These are phyloP conservation scores for Strix occidentalis DNA, from an alignment of 2,797 vertebrate species.

Conservation along the genomic window DNA sequence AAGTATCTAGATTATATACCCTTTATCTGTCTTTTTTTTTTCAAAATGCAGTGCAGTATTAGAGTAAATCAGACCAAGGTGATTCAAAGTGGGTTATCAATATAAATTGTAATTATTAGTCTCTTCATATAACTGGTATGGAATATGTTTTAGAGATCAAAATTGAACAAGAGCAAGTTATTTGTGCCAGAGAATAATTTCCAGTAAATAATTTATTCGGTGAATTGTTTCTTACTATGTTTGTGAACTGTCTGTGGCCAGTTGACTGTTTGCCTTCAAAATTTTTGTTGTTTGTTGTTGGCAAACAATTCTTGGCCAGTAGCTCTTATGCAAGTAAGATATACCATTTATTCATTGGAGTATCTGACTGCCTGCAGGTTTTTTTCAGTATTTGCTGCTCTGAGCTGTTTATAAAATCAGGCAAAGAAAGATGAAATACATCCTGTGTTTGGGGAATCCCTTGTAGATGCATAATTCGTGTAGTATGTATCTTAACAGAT, in stretches of 20 bases:
- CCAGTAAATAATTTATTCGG: neutral
- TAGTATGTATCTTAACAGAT: neutral
- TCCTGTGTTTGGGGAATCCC: neutral
- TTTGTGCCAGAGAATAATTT: neutral
- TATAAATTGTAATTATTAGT: neutral
- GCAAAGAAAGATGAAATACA: neutral
- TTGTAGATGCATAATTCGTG: neutral
- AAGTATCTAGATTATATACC: neutral
- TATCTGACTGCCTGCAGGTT: neutral
- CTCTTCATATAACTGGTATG: neutral
- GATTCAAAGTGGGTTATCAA: neutral
- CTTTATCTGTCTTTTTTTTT: neutral
- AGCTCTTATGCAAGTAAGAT: neutral
- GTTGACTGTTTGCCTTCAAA: neutral
- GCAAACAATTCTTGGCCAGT: neutral
- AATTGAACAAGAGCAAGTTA: neutral
- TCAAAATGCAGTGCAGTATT: neutral
- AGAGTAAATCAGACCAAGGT: neutral
- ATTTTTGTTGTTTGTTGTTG: neutral
- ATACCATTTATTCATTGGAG: neutral
- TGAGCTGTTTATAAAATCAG: neutral
- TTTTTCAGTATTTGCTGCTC: neutral
- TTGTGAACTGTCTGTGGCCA: neutral
- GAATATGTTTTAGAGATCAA: neutral
- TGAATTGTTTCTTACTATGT: neutral